Conservation (phyloP, 2,113 vertebrate species). For the Hyla sarda region DNA sequence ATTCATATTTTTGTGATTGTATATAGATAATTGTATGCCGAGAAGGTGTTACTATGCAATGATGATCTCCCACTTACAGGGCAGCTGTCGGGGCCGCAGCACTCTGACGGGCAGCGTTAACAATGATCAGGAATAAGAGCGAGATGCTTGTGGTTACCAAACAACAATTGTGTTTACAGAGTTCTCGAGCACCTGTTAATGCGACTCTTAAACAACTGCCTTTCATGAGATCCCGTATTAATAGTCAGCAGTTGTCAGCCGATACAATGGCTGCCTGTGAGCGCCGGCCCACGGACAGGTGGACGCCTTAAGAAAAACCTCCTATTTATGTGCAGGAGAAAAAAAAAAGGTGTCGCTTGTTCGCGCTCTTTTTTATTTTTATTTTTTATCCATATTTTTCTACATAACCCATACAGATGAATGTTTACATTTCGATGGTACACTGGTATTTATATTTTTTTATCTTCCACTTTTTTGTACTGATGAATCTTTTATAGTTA, state of each 20-base stretch:
- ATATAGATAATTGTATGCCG: slow-evolving; percentile 62
- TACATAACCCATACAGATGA: slow-evolving; percentile 71
- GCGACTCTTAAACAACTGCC: slow-evolving; percentile 78
- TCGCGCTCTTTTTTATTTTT: slow-evolving; percentile 70
- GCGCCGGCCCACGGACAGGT: slow-evolving; percentile 67
- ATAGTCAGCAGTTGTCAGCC: slow-evolving; percentile 76
- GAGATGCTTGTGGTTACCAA: slow-evolving; percentile 71
- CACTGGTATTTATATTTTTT: slow-evolving; percentile 87
- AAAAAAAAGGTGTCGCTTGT: slow-evolving; percentile 80
- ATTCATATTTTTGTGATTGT: slow-evolving; percentile 55
- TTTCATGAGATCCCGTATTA: slow-evolving; percentile 74
- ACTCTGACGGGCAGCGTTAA: slow-evolving; percentile 74
- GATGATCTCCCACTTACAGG: slow-evolving; percentile 70
- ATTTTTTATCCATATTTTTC: too few relatives aligned
- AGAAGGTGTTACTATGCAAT: slow-evolving; percentile 76
- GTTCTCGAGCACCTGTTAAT: slow-evolving; percentile 78
- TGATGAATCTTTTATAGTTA: slow-evolving; percentile 80
- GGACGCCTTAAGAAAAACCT: slow-evolving; percentile 68
- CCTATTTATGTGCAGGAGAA: slow-evolving; percentile 75
- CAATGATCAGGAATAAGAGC: slow-evolving; percentile 70
- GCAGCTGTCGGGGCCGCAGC: slow-evolving; percentile 71
- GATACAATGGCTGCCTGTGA: slow-evolving; percentile 75
- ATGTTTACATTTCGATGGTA: slow-evolving; percentile 90
- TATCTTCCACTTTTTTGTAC: slow-evolving; percentile 80
- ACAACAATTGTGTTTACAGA: slow-evolving; percentile 75